Conservation (phyloP, 2,113 vertebrate genomes). For the Microcebus ravelobensis region DNA sequence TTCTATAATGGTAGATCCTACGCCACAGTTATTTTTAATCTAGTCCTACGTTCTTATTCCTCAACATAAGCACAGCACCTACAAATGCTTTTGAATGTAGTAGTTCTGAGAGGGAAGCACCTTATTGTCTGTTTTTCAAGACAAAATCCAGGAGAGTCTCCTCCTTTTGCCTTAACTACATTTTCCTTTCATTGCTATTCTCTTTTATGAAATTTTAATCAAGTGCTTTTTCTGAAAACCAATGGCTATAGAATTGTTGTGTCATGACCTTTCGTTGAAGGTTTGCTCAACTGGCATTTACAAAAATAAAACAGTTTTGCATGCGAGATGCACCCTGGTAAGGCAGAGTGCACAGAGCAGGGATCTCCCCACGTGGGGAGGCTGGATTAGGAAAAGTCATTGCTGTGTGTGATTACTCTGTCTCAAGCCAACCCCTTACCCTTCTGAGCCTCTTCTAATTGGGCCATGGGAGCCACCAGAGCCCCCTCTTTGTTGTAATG, state of each 20-base stretch:
- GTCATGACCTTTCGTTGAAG: not conserved
- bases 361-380: not conserved
- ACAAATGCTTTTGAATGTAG: slow-evolving; percentile 61
- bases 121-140: slow-evolving; percentile 39
- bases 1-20: slow-evolving; percentile 55
- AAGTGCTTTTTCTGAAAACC: slow-evolving; percentile 40
- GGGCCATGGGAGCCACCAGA: not conserved
- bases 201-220: not conserved
- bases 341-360: not conserved
- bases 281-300: slow-evolving; percentile 25
- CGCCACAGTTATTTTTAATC: slow-evolving; percentile 67
- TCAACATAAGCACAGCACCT: not conserved
- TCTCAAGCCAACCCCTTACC: not conserved
- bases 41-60: slow-evolving; percentile 54
- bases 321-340: not conserved
- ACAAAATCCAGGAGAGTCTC: slow-evolving; percentile 22
- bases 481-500: not conserved
- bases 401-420: not conserved
- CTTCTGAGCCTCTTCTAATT: not conserved
- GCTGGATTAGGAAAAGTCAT: not conserved
- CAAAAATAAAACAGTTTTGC: slow-evolving; percentile 30
- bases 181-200: slow-evolving; percentile 7
- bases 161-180: not conserved
- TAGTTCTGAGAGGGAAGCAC: not conserved
- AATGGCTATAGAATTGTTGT: not conserved